Evolutionary conservation across 2,888 invertebrate genomes (phyloP).

Genomic region (Rotaria macrura): DNA sequence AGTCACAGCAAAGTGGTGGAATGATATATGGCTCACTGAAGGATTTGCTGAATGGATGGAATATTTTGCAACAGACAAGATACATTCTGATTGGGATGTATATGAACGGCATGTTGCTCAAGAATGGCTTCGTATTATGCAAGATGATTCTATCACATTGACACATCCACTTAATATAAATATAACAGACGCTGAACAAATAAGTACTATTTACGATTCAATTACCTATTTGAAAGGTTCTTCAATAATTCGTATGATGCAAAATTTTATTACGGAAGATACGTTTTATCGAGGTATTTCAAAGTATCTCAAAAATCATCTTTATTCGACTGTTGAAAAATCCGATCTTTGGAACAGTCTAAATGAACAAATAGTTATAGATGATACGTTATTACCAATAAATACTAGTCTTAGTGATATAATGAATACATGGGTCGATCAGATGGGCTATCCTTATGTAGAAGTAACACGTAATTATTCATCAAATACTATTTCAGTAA

Average conservation of each 20-base stretch:
- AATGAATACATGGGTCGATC: constrained; percentile 32
- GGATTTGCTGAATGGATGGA: constrained; percentile 84
- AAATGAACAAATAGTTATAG: background rate
- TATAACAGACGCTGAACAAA: constrained; percentile 66
- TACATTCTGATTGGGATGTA: constrained; percentile 26
- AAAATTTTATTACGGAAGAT: constrained; percentile 78
- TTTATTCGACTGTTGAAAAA: background rate
- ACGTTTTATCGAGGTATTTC: constrained; percentile 39
- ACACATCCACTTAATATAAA: background rate
- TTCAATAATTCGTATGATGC: constrained; percentile 83
- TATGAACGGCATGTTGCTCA: background rate
- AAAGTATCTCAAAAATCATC: background rate
- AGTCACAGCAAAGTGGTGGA: constrained; percentile 34
- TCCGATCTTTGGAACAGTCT: background rate
- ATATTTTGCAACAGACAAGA: constrained; percentile 70
- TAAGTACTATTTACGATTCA: constrained; percentile 91
- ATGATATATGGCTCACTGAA: constrained; percentile 54
- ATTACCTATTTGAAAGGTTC: constrained; percentile 93
- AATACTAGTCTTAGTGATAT: background rate
- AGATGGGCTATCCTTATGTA: constrained; percentile 32
- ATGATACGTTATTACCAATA: background rate
- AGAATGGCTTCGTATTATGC: background rate
- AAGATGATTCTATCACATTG: background rate
- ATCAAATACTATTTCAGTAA: background rate
- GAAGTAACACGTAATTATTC: background rate